Evolutionary conservation across 2,888 invertebrate species (phyloP), one percentile per base, ranked within the genome.

Genomic region (Biston stratarius): DNA sequence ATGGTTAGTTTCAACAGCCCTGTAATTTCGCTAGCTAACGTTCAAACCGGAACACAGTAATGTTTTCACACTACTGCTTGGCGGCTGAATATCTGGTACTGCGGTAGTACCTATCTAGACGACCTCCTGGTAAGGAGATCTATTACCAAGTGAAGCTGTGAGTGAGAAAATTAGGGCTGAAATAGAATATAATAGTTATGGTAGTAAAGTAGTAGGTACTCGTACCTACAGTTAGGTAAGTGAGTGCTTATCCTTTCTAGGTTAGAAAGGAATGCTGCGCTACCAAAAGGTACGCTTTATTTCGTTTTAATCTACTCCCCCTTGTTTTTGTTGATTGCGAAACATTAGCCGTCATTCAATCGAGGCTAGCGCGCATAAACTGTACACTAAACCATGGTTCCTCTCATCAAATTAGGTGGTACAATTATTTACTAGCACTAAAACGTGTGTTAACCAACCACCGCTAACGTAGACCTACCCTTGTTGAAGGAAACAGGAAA

Each of bases 351-450:
- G 85, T 85, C 85, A 83, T 88, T 75, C 86, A 88, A 91, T 88
- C 81, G 82, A 80, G 86, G 81, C 76, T 76, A 73, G 80, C 84
- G 75, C 83, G 82, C 89, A 85, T 91, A 91, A 93, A 92, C 84
- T 82, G 80, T 80, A 77, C 78, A 80, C 78, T 75, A 77, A 82
- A 83, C 79, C 83, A 83, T 64, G 82, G 83, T 86, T 86, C 86
- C 82, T 83, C 90, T 82, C 93, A 94, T 93, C 93, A 92, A 94
- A 94, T 94, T 94, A 92, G 89, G 86, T 77, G 86, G 83, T 89
- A 87, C 90, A 90, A 91, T 92, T 92, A 92, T 94, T 92, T 92
- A 92, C 91, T 88, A 87, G 87, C 86, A 90, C 84, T 94, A 91
- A 92, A 93, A 90, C 88, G 77, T 83, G 82, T 83, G 86, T 84